Percentiles rank a stretch among this genome's conserved stretches.
phyloP scores from a whole-genome alignment of 2,797 vertebrate genomes.

The Catamblyrhynchus diadema region DNA sequence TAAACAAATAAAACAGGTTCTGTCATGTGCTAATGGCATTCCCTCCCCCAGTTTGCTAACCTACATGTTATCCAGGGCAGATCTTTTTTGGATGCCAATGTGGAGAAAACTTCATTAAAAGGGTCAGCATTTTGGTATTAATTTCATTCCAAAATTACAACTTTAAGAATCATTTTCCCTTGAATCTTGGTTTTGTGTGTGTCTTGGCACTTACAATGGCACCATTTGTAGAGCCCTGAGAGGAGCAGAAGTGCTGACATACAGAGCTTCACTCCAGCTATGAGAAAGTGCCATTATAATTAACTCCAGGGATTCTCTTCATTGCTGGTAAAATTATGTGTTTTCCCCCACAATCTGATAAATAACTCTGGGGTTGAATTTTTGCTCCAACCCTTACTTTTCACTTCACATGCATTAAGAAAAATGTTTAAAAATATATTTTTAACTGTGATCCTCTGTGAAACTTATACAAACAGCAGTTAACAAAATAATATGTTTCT shows the following conservation, averaged over 20 bases:
- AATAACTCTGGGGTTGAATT: background rate
- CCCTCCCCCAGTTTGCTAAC: background rate
- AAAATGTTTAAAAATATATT: background rate
- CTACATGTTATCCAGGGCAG: background rate
- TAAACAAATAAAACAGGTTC: constrained; percentile 16
- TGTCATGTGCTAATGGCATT: background rate
- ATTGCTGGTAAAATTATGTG: background rate
- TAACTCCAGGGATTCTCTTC: constrained; percentile 32
- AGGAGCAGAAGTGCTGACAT: constrained; percentile 40
- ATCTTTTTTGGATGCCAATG: background rate
- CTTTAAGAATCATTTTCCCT: background rate
- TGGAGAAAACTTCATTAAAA: background rate
- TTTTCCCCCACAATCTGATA: background rate
- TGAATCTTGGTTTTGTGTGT: background rate
- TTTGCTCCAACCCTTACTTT: background rate
- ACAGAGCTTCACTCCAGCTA: constrained; percentile 23
- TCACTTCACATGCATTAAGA: background rate
- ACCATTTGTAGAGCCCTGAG: constrained; percentile 6
- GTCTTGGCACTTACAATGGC: constrained; percentile 7
- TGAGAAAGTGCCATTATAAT: background rate
- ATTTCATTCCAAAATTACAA: background rate
- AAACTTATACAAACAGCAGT: background rate
- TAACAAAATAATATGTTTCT: constrained; percentile 24
- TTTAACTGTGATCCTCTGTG: background rate
- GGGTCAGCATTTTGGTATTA: background rate